Percentiles rank a stretch among this genome's conserved stretches.
phyloP scores from a whole-genome alignment of 2,888 invertebrate species.

The Nymphalis c-album region DNA sequence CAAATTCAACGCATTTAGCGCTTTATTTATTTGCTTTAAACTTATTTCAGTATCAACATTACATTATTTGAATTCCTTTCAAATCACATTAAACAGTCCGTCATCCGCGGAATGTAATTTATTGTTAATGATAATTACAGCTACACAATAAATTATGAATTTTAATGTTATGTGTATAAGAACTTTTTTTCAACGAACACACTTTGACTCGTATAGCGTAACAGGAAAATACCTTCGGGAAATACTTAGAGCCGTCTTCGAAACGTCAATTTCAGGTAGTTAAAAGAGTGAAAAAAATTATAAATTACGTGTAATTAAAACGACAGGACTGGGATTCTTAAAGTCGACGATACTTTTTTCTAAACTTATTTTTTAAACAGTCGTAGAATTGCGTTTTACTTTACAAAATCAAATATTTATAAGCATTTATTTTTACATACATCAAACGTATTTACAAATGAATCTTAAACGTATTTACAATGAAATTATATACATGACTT shows the following conservation, averaged over 20 bases:
- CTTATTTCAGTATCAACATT: background rate
- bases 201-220: background rate
- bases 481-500: no score
- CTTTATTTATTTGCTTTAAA: background rate
- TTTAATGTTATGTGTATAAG: background rate
- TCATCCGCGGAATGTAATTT: conserved; percentile 5
- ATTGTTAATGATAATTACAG: background rate
- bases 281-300: conserved; percentile 2
- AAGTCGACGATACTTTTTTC: no score
- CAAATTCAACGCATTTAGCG: no score
- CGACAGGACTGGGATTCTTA: no score
- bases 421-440: no score
- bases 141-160: background rate
- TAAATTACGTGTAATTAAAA: conserved; percentile 4
- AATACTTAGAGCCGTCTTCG: background rate
- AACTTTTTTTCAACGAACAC: background rate
- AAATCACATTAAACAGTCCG: background rate
- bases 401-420: no score
- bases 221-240: conserved; percentile 9
- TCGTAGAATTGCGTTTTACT: no score
- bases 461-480: no score
- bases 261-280: background rate
- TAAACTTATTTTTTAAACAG: no score
- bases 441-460: no score
- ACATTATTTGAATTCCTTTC: background rate